These are phyloP conservation scores for Rhorus exstirpatorius DNA, from an alignment of 2,888 invertebrate genomes.

Conservation along the genomic window DNA sequence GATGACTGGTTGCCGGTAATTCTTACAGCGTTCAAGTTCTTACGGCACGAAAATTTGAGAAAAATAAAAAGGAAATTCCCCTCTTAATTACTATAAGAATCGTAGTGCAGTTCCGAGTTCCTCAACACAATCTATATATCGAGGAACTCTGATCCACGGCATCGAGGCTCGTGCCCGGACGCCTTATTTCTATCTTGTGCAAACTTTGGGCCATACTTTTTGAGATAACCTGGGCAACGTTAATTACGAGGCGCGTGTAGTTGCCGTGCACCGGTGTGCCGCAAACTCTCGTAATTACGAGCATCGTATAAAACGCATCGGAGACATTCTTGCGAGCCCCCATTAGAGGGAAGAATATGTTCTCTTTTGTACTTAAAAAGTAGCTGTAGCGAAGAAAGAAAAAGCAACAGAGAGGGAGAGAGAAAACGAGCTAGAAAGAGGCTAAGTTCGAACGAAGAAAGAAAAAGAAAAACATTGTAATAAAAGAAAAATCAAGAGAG, in stretches of 20 bases:
- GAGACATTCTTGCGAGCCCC: constrained; percentile 14
- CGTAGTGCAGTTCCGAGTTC: constrained; percentile 40
- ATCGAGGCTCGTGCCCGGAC: constrained; percentile 34
- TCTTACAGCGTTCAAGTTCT: neutral
- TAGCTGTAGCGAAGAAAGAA: constrained; percentile 1
- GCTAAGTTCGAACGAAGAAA: constrained; percentile 34
- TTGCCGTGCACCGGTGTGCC: constrained; percentile 13
- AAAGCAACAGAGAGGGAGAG: constrained; percentile 15
- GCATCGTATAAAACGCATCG: constrained; percentile 51
- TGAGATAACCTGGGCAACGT: constrained; percentile 55
- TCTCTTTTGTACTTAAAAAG: constrained; percentile 2
- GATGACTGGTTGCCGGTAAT: constrained; percentile 4
- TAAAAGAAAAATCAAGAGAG: constrained; percentile 60
- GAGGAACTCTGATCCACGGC: constrained; percentile 56
- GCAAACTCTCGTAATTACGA: constrained; percentile 51
- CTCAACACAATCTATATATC: constrained; percentile 14
- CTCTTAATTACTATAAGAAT: constrained; percentile 58
- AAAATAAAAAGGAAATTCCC: constrained; percentile 27
- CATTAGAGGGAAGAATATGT: constrained; percentile 26
- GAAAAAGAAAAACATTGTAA: constrained; percentile 50
- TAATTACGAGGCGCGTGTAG: constrained; percentile 52
- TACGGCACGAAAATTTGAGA: neutral
- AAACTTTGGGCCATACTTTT: constrained; percentile 49
- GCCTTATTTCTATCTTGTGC: constrained; percentile 24
- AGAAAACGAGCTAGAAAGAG: constrained; percentile 18